phyloP scores from a whole-genome alignment of 2,797 vertebrate species.

The Tympanoctomys barrerae region DNA sequence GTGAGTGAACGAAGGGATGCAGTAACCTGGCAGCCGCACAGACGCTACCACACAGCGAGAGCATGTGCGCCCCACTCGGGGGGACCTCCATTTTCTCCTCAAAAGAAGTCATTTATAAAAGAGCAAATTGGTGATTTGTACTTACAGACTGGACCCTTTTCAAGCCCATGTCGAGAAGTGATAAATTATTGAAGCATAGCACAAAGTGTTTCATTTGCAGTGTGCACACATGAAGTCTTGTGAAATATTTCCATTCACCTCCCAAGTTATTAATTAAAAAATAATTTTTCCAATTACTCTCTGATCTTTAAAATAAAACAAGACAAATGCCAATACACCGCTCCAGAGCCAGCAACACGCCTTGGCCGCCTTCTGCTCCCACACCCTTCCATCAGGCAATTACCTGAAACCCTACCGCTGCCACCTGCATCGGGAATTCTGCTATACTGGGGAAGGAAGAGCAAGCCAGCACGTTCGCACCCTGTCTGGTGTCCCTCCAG shows the following conservation, averaged over 20 bases:
- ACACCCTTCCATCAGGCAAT: not conserved
- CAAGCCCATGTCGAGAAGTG: slow-evolving; percentile 81
- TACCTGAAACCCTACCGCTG: not conserved
- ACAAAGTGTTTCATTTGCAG: slow-evolving; percentile 73
- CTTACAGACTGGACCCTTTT: slow-evolving; percentile 74
- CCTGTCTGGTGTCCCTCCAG: slow-evolving; percentile 51
- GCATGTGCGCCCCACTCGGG: slow-evolving; percentile 53
- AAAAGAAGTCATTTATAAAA: slow-evolving; percentile 75
- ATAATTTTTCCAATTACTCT: slow-evolving; percentile 77
- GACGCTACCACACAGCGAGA: slow-evolving; percentile 71
- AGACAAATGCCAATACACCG: not conserved
- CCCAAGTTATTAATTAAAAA: slow-evolving; percentile 75
- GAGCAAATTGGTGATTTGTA: slow-evolving; percentile 81
- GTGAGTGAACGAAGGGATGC: slow-evolving; percentile 17
- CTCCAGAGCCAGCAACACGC: not conserved
- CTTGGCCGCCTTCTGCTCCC: not conserved
- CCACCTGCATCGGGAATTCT: not conserved
- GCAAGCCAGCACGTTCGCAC: not conserved
- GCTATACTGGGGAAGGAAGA: not conserved
- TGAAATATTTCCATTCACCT: slow-evolving; percentile 72
- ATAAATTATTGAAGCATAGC: slow-evolving; percentile 79
- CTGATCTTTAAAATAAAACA: slow-evolving; percentile 51
- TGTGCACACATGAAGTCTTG: slow-evolving; percentile 63
- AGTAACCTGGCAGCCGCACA: slow-evolving; percentile 49
- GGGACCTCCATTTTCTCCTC: slow-evolving; percentile 62